Evolutionary conservation across 2,888 invertebrate species (phyloP).

Genomic region (Lithophane semibrunnea): DNA sequence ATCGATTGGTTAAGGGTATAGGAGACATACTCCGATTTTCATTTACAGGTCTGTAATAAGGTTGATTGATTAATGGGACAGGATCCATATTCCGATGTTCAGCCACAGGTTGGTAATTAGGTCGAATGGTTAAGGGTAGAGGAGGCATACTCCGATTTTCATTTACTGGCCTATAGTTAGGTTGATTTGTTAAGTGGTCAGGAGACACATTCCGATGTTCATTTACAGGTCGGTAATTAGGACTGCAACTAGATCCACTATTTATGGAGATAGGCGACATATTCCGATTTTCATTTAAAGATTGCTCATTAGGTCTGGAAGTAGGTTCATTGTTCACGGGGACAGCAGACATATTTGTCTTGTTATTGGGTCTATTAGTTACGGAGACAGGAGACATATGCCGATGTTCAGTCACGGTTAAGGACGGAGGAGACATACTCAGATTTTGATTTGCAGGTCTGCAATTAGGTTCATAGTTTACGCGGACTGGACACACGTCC

Average conservation of each 20-base stretch:
- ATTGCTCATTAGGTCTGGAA: background rate
- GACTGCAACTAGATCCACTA: background rate
- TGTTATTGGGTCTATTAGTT: background rate
- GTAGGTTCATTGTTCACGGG: background rate
- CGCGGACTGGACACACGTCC: background rate
- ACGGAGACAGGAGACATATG: background rate
- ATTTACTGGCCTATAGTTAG: background rate
- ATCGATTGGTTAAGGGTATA: background rate
- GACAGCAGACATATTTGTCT: background rate
- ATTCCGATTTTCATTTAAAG: background rate
- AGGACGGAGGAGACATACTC: background rate
- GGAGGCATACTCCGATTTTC: background rate
- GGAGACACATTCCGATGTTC: background rate
- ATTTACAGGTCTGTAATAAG: background rate
- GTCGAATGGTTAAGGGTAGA: background rate
- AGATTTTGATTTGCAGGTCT: background rate
- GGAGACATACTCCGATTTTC: background rate
- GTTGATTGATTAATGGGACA: background rate
- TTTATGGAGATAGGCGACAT: background rate
- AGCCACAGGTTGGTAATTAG: background rate
- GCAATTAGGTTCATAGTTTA: background rate
- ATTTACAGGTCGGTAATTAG: constrained; percentile 2
- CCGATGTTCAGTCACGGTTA: background rate
- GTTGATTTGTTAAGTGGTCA: background rate
- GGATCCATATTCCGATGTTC: background rate